Base-by-base conservation (phyloP, 2,113 vertebrate genomes). In the Chlorodrepanis virens region DNA sequence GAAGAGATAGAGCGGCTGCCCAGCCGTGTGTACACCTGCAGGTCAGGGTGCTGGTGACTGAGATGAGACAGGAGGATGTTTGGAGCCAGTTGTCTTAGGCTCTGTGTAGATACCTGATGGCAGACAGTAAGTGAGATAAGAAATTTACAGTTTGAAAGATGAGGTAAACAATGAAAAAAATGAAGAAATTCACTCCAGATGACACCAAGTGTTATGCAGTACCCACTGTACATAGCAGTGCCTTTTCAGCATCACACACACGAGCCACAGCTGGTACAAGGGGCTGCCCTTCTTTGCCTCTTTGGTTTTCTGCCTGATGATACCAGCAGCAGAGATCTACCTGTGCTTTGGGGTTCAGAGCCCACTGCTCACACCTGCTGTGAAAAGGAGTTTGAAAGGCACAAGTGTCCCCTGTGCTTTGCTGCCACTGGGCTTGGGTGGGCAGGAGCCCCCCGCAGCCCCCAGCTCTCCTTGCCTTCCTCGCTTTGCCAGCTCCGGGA, bases 201-300 rank as follows among this genome's bases (percentile, higher is more conserved):
- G 29, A 50, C 39, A 59, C 6, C 13, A 25, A 33, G 23, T 0
- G 0, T 75, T 40, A 14, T 0, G 18, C 37, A 59, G 63, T 40
- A 50, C 27, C 16, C 14, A 6, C 12, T 0, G 0, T 39, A 44
- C 31, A 3, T 14, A 0, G 0, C n/a, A 5, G 37, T 54, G 54
- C 33, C n/a, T 86, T 61, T 65, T 54, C 2, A 21, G 21, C 78
- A 44, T 44, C 6, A 2, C 44, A 14, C 2, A 1, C 33, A 27
- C 14, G 17, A 64, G 21, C 0, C 0, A 28, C 39, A 54, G 35
- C 35, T 37, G 44, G 23, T 39, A 3, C 2, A 50, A 45, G 47
- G 35, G 12, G 11, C 1, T 78, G 10, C 42, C 23, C 19, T 61
- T 74, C 49, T 83, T 69, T 39, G 39, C 29, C 27, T 39, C 47